phyloP scores from a whole-genome alignment of 2,113 vertebrate genomes.

The Mus pahari region DNA sequence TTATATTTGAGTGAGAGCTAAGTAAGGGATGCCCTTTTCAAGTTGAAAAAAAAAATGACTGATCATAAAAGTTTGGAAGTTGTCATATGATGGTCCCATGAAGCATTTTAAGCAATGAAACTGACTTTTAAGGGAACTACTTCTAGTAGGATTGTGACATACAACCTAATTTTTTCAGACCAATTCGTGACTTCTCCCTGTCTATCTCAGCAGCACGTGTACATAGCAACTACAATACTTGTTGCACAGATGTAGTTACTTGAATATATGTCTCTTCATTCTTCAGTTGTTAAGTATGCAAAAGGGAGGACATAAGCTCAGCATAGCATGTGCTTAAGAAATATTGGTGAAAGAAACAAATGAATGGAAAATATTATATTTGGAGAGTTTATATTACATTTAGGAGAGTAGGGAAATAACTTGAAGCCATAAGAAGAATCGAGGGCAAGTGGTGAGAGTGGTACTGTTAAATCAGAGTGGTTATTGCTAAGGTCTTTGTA shows the following conservation, averaged over 20 bases:
- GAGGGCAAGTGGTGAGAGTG: background rate
- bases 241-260: background rate
- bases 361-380: background rate
- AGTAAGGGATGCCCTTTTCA: background rate
- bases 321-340: conserved; percentile 30
- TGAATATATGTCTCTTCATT: background rate
- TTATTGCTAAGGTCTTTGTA: conserved; percentile 33
- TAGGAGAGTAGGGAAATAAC: background rate
- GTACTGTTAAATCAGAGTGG: background rate
- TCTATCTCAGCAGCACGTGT: background rate
- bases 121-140: conserved; percentile 3
- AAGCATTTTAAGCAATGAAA: conserved; percentile 15
- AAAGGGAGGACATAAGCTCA: background rate
- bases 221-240: background rate
- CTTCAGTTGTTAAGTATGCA: background rate
- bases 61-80: conserved; percentile 19
- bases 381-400: background rate
- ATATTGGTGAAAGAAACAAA: conserved; percentile 26
- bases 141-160: background rate
- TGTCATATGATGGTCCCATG: background rate
- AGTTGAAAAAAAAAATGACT: background rate
- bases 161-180: background rate
- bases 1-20: background rate
- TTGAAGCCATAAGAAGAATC: background rate
- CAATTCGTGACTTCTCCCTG: background rate